These are phyloP conservation scores for Psilopogon haemacephalus DNA, from an alignment of 2,113 vertebrate genomes.

Conservation along the genomic window DNA sequence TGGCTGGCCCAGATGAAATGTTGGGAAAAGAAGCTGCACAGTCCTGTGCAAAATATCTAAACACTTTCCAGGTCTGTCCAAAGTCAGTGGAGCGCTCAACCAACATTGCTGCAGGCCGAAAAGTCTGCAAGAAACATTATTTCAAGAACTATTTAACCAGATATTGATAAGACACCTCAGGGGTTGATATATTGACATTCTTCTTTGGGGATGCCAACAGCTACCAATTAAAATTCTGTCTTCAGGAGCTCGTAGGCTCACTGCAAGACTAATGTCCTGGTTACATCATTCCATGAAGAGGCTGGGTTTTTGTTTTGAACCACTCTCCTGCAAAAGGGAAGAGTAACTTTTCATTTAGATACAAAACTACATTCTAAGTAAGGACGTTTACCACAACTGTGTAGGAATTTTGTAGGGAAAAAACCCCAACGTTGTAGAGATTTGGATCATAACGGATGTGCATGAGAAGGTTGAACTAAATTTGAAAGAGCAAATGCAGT, in stretches of 20 bases:
- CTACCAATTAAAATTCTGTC: neutral
- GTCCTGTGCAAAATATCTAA: slow-evolving; percentile 87
- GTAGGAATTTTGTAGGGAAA: neutral
- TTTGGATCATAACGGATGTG: neutral
- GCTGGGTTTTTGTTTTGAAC: neutral
- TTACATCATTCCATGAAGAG: neutral
- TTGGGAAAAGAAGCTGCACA: slow-evolving; percentile 81
- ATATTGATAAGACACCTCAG: neutral
- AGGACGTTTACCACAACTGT: neutral
- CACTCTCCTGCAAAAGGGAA: neutral
- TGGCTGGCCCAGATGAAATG: slow-evolving; percentile 72
- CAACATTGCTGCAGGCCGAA: slow-evolving; percentile 89
- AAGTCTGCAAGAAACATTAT: slow-evolving; percentile 78
- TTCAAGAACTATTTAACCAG: neutral
- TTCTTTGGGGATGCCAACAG: neutral
- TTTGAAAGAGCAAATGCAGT: neutral
- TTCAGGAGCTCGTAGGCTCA: neutral
- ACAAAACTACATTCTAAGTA: neutral
- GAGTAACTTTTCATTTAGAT: neutral
- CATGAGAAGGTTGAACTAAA: neutral
- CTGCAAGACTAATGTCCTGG: neutral
- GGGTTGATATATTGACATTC: neutral
- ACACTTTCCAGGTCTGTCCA: slow-evolving; percentile 84
- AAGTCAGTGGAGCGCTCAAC: slow-evolving; percentile 86
- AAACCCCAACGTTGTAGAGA: neutral